A percentile compares a stretch with the other conserved stretches of the same genome.
Evolutionary conservation across 1,140 invertebrate species (phyloP).

Genomic region (Rhopalosiphum maidis): DNA sequence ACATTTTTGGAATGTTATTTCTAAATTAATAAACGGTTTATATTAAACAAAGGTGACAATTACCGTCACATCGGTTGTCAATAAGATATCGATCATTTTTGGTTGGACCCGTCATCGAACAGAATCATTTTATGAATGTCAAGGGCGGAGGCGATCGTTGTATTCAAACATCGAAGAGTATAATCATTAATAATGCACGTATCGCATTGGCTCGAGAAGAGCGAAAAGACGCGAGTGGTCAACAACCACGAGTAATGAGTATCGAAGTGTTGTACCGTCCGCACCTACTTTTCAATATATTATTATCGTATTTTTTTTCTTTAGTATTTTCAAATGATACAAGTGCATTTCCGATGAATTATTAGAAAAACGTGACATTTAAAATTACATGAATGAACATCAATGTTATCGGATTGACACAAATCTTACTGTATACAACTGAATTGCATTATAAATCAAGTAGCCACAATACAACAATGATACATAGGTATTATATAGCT

Average conservation of each 20-base stretch:
- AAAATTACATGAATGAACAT: background rate
- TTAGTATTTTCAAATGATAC: background rate
- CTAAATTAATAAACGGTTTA: background rate
- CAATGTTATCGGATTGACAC: slow-evolving; percentile 3
- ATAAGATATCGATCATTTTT: background rate
- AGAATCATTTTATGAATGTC: background rate
- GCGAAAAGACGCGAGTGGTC: background rate
- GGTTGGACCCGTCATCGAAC: background rate
- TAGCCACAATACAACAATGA: background rate
- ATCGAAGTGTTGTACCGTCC: background rate
- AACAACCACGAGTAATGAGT: background rate
- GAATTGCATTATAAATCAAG: slow-evolving; percentile 3
- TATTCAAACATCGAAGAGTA: background rate
- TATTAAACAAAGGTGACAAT: background rate
- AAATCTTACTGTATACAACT: background rate
- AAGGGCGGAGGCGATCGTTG: background rate
- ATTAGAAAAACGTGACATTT: slow-evolving; percentile 12
- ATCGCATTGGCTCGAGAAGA: background rate
- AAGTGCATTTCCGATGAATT: background rate
- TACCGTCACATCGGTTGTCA: background rate
- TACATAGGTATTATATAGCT: background rate
- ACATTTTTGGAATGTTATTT: background rate
- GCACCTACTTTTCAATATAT: background rate
- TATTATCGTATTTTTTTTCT: background rate
- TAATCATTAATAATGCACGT: background rate